Conservation (phyloP, 2,797 vertebrate genomes). For the Novumbra hubbsi region DNA sequence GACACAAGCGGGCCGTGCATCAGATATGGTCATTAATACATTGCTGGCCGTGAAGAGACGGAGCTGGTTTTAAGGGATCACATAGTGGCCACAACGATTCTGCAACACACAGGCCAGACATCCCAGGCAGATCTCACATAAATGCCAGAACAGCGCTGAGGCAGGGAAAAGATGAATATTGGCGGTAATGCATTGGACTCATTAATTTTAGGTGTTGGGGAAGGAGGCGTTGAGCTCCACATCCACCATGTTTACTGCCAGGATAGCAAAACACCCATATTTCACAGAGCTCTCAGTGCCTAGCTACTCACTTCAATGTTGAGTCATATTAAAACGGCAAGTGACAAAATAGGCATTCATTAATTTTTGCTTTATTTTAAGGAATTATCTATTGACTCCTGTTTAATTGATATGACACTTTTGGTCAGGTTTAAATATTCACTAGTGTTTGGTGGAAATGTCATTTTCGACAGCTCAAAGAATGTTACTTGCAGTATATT, state of each 20-base stretch:
- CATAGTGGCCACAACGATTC: conserved; percentile 9
- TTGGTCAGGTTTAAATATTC: not conserved
- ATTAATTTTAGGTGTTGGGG: conserved; percentile 24
- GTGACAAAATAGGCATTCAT: not conserved
- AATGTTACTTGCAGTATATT: not conserved
- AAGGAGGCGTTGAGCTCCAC: conserved; percentile 3
- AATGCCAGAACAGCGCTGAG: conserved; percentile 26
- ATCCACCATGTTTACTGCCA: conserved; percentile 8
- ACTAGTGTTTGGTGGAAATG: not conserved
- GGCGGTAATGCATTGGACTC: conserved; percentile 12
- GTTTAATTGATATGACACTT: not conserved
- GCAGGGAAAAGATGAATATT: conserved; percentile 32
- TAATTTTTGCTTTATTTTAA: not conserved
- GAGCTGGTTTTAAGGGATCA: not conserved
- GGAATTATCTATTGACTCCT: not conserved
- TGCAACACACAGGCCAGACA: conserved; percentile 13
- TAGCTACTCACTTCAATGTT: not conserved
- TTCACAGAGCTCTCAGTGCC: not conserved
- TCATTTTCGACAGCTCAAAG: not conserved
- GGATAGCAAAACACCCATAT: not conserved
- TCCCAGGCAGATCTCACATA: conserved; percentile 17
- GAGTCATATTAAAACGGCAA: not conserved
- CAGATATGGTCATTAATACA: not conserved
- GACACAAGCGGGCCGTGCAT: not conserved
- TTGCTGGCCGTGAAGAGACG: not conserved